Conservation (phyloP, 30 jellyfish, hydroid and myxozoan species). For the Turritopsis dohrnii region DNA sequence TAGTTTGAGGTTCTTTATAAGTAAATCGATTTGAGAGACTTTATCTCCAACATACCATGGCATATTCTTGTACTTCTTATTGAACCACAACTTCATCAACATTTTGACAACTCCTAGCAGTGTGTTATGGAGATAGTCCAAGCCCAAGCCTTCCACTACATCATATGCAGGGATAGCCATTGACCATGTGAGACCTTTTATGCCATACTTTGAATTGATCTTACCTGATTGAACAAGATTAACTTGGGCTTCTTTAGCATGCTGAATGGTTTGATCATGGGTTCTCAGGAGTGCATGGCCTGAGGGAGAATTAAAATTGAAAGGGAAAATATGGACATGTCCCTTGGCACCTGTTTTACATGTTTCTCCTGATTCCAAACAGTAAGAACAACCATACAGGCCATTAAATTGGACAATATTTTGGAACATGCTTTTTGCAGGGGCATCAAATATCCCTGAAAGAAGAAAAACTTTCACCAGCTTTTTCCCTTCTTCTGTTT, state of each 20-base stretch:
- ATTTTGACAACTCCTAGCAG: conserved; percentile 38
- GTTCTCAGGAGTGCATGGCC: neutral
- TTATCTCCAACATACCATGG: conserved; percentile 14
- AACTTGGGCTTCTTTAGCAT: neutral
- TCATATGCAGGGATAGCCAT: conserved; percentile 11
- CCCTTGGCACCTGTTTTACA: neutral
- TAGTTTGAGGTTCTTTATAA: neutral
- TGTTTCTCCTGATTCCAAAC: too few species aligned
- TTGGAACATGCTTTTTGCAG: too few species aligned
- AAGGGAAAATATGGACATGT: neutral
- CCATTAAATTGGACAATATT: too few species aligned
- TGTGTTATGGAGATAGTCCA: conserved; percentile 25
- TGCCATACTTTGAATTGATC: neutral
- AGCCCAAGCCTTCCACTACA: conserved; percentile 19
- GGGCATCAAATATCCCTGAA: too few species aligned
- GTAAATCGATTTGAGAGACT: neutral
- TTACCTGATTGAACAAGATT: neutral
- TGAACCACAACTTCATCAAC: conserved; percentile 33
- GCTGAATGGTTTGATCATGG: neutral
- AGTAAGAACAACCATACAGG: too few species aligned
- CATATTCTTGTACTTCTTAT: conserved; percentile 2
- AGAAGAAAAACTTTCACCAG: too few species aligned
- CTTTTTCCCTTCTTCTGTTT: too few species aligned
- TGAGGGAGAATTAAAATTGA: neutral
- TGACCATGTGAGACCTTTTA: neutral